Evolutionary conservation across 2,888 invertebrate genomes (phyloP).

Genomic region (Leistus spinibarbis): DNA sequence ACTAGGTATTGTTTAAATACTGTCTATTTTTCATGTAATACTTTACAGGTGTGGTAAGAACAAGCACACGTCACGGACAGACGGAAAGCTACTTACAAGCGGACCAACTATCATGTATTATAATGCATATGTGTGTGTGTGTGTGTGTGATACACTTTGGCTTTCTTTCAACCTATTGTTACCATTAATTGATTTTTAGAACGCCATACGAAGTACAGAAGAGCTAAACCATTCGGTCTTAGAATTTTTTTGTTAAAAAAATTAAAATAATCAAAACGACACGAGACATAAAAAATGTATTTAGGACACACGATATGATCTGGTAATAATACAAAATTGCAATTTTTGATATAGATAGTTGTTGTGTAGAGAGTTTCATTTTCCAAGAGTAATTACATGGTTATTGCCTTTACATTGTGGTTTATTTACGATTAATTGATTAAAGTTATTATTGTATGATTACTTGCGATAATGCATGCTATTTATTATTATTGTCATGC

Average conservation of each 20-base stretch:
- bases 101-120: constrained; percentile 3
- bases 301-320: neutral
- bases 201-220: too few relatives aligned
- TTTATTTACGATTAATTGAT: constrained; percentile 3
- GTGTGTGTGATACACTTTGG: constrained; percentile 23
- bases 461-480: constrained; percentile 8
- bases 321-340: neutral
- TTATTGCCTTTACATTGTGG: constrained; percentile 4
- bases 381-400: neutral
- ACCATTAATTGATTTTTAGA: constrained; percentile 9
- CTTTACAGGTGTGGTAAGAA: constrained; percentile 4
- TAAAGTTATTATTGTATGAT: constrained; percentile 3
- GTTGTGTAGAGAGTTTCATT: neutral
- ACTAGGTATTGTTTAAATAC: neutral
- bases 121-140: constrained; percentile 6
- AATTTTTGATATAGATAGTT: neutral
- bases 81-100: neutral
- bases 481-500: neutral
- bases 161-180: constrained; percentile 13
- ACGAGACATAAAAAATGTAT: too few relatives aligned
- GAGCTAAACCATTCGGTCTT: too few relatives aligned
- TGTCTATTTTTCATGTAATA: neutral
- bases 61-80: too few relatives aligned
- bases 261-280: too few relatives aligned
- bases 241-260: too few relatives aligned